Evolutionary conservation across 2,888 invertebrate genomes (phyloP).

Genomic region (Petrolisthes manimaculis): DNA sequence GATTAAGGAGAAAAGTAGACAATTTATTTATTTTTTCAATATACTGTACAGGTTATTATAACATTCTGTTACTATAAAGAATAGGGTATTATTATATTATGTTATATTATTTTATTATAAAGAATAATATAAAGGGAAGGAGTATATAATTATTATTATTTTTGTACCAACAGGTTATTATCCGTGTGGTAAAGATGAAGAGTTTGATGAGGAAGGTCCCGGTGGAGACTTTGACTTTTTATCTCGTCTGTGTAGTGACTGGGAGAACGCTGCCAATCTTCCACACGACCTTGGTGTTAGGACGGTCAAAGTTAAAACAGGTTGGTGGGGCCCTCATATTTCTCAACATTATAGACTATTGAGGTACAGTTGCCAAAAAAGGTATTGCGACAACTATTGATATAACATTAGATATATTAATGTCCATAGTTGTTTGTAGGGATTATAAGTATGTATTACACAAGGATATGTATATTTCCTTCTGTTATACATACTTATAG

Average conservation of each 20-base stretch:
- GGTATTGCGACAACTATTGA: too few species aligned
- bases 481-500: too few species aligned
- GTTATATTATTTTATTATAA: not conserved
- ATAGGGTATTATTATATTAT: not conserved
- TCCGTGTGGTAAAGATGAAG: conserved; percentile 76
- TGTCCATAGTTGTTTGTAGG: too few species aligned
- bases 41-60: too few species aligned
- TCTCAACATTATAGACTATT: not conserved
- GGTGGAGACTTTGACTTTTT: conserved; percentile 73
- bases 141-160: too few species aligned
- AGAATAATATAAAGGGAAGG: not conserved
- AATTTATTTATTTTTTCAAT: too few species aligned
- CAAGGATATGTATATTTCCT: too few species aligned
- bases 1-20: too few species aligned
- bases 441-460: too few species aligned
- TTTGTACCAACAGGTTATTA: conserved; percentile 76
- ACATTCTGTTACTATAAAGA: too few species aligned
- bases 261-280: conserved; percentile 86
- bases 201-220: conserved; percentile 81
- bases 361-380: too few species aligned
- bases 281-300: conserved; percentile 43
- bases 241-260: conserved; percentile 83
- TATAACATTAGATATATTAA: too few species aligned
- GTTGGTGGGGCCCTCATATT: conserved; percentile 20
- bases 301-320: conserved; percentile 56